These are phyloP conservation scores for Pycnonotus jocosus DNA, from an alignment of 2,113 vertebrate genomes.

Conservation along the genomic window DNA sequence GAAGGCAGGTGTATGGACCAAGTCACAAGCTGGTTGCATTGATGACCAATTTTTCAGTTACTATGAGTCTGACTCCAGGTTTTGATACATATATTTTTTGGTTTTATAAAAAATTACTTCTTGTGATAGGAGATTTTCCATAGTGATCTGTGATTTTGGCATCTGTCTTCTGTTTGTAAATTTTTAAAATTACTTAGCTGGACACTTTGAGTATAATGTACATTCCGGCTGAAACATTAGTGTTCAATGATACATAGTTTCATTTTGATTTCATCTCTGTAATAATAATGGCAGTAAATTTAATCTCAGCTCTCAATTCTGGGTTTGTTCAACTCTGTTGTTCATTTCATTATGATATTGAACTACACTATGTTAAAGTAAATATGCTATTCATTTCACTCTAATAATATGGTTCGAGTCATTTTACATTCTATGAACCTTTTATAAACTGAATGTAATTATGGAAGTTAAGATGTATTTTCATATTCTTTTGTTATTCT, in stretches of 20 bases:
- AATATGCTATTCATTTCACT: slow-evolving; percentile 48
- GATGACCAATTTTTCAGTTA: not conserved
- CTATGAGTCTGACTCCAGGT: not conserved
- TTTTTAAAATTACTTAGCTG: not conserved
- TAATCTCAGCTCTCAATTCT: slow-evolving; percentile 14
- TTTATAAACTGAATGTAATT: slow-evolving; percentile 48
- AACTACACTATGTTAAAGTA: slow-evolving; percentile 32
- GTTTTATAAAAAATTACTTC: not conserved
- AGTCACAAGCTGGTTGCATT: not conserved
- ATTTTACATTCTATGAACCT: slow-evolving; percentile 42
- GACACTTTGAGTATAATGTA: not conserved
- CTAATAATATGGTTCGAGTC: slow-evolving; percentile 28
- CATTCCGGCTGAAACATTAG: not conserved
- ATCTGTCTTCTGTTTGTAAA: not conserved
- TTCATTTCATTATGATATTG: slow-evolving; percentile 39
- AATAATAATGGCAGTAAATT: slow-evolving; percentile 22
- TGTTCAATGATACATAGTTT: not conserved
- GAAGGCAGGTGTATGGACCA: not conserved
- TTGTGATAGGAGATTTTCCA: not conserved
- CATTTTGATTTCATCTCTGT: slow-evolving; percentile 6
- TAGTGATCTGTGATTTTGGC: not conserved
- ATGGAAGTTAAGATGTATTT: slow-evolving; percentile 26
- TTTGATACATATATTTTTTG: not conserved
- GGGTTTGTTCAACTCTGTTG: slow-evolving; percentile 6
- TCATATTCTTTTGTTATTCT: slow-evolving; percentile 24